phyloP scores from a whole-genome alignment of 2,888 invertebrate genomes.

The Trachelus troglodyta region DNA sequence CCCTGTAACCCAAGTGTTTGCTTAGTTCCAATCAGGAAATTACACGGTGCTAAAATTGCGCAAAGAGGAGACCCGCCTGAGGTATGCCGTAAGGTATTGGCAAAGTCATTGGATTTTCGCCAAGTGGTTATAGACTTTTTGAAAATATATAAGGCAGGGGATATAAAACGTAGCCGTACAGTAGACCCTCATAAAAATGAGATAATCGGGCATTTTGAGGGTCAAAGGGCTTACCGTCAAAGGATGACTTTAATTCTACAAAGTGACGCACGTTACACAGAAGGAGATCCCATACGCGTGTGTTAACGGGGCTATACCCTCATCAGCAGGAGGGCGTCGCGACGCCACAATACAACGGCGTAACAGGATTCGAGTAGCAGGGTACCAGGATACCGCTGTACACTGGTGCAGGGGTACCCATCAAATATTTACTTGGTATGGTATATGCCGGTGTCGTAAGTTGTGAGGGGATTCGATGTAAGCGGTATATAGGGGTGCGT shows the following conservation, averaged over 20 bases:
- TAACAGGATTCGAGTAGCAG: not conserved
- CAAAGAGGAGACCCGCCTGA: not conserved
- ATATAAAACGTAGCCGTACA: not conserved
- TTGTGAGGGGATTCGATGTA: not conserved
- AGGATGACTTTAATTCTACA: conserved; percentile 36
- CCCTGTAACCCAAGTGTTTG: not conserved
- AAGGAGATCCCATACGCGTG: not conserved
- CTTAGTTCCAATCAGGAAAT: not conserved
- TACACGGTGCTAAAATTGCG: not conserved
- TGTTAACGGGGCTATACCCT: conserved; percentile 29
- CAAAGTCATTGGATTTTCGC: not conserved
- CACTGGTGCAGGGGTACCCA: conserved; percentile 34
- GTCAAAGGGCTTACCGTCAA: not conserved
- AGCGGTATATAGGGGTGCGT: conserved; percentile 17
- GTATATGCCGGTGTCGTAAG: conserved; percentile 36
- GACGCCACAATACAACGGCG: conserved; percentile 25
- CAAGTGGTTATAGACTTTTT: not conserved
- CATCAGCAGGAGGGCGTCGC: conserved; percentile 36
- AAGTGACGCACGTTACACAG: conserved; percentile 29
- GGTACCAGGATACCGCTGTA: not conserved
- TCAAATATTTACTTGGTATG: conserved; percentile 50
- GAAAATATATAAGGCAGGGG: not conserved
- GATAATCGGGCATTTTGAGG: not conserved
- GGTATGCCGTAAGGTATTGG: not conserved
- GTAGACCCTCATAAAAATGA: not conserved